These are phyloP conservation scores for Actinernus sp. DNA, from an alignment of 92 coral and sea anemone species.

Conservation along the genomic window DNA sequence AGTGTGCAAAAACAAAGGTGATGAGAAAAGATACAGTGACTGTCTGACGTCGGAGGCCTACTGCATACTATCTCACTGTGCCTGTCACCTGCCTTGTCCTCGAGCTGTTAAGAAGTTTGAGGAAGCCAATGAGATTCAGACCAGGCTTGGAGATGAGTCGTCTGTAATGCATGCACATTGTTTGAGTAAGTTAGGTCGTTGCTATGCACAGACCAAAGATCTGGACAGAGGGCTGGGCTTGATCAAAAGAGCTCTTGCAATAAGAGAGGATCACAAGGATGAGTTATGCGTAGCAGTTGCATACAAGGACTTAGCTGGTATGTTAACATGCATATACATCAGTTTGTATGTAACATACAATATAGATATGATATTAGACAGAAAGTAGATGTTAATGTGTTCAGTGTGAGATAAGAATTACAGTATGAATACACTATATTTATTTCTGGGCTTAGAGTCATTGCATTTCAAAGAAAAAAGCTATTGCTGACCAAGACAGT, in stretches of 20 bases:
- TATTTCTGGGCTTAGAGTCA: no score
- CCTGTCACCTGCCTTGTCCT: conserved; percentile 96
- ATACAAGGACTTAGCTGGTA: conserved; percentile 94
- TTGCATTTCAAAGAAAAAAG: no score
- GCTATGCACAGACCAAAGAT: conserved; percentile 72
- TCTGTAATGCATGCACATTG: conserved; percentile 77
- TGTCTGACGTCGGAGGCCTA: conserved; percentile 90
- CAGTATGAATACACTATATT: no score
- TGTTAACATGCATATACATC: no score
- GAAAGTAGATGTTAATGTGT: no score
- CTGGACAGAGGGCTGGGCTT: conserved; percentile 65
- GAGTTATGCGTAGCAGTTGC: conserved; percentile 73
- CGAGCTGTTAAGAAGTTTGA: conserved; percentile 84
- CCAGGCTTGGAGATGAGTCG: conserved; percentile 73
- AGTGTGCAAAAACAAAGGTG: conserved; percentile 59
- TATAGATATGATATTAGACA: no score
- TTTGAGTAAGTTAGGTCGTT: conserved; percentile 88
- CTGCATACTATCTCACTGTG: conserved; percentile 90
- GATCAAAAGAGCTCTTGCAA: conserved; percentile 73
- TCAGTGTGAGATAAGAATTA: no score
- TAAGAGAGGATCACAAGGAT: conserved; percentile 63
- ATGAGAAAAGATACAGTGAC: conserved; percentile 82
- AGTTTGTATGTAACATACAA: no score
- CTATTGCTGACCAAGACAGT: no score
- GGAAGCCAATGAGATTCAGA: conserved; percentile 80